Percentiles rank a stretch among this genome's conserved stretches.
phyloP scores from a whole-genome alignment of 92 coral and sea anemone species.

The Pocillopora grandis region DNA sequence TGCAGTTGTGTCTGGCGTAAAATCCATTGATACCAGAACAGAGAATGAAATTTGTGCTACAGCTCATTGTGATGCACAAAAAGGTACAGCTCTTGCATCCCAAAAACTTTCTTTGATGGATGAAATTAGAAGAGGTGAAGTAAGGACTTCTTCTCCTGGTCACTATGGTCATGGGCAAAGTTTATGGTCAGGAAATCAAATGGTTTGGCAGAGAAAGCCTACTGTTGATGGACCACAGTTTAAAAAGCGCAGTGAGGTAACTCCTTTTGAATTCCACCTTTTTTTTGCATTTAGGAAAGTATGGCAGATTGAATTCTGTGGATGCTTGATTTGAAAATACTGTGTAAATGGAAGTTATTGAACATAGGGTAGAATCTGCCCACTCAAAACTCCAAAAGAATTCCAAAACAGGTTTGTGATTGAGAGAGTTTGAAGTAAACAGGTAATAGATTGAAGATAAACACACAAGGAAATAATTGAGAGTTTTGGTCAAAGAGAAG shows the following conservation, averaged over 20 bases:
- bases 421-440: too few species aligned
- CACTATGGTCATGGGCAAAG: neutral
- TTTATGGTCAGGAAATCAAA: neutral
- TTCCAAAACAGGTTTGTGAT: too few species aligned
- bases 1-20: too few species aligned
- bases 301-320: too few species aligned
- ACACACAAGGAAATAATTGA: too few species aligned
- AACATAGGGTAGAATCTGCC: too few species aligned
- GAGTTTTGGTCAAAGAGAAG: too few species aligned
- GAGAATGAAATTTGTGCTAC: neutral
- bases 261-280: neutral
- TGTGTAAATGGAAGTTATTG: too few species aligned
- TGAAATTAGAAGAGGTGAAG: neutral
- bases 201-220: constrained; percentile 14
- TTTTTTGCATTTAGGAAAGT: too few species aligned
- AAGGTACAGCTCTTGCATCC: neutral
- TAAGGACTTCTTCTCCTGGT: neutral
- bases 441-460: too few species aligned
- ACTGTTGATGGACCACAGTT: constrained; percentile 61
- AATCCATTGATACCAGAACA: neutral
- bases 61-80: neutral
- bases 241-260: constrained; percentile 68
- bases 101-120: neutral
- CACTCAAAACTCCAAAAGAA: too few species aligned
- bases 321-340: too few species aligned